These are phyloP conservation scores for Spatulosminthurus flaviceps DNA, from an alignment of 2,888 invertebrate genomes.

Conservation along the genomic window DNA sequence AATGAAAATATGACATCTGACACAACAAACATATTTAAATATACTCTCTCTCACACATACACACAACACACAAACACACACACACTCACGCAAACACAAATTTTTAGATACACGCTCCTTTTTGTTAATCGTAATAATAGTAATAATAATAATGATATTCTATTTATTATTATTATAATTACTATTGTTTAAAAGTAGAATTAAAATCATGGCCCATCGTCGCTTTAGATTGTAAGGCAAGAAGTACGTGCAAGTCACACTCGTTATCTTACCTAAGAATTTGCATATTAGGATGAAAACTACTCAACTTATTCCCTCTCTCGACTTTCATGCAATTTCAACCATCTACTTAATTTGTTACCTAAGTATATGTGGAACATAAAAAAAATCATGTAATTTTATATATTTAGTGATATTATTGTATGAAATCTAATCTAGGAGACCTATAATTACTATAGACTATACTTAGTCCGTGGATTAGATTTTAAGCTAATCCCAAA, in stretches of 20 bases:
- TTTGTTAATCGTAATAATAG: too few relatives aligned
- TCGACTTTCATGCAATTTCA: neutral
- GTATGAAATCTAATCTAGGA: constrained; percentile 19
- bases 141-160: too few relatives aligned
- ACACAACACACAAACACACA: neutral
- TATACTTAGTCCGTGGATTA: constrained; percentile 16
- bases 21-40: too few relatives aligned
- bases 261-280: neutral
- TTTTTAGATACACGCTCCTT: too few relatives aligned
- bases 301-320: neutral
- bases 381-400: constrained; percentile 23
- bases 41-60: neutral
- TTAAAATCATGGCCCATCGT: neutral
- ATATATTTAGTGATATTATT: constrained; percentile 18
- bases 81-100: neutral
- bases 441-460: too few relatives aligned
- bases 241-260: constrained; percentile 12
- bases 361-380: neutral
- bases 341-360: constrained; percentile 1
- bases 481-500: neutral
- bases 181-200: too few relatives aligned
- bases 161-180: too few relatives aligned
- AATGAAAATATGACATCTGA: too few relatives aligned
- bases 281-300: neutral
- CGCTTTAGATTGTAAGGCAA: neutral